Base-by-base conservation (phyloP, 2,888 invertebrate species). In the Hipparchia sbordonii region DNA sequence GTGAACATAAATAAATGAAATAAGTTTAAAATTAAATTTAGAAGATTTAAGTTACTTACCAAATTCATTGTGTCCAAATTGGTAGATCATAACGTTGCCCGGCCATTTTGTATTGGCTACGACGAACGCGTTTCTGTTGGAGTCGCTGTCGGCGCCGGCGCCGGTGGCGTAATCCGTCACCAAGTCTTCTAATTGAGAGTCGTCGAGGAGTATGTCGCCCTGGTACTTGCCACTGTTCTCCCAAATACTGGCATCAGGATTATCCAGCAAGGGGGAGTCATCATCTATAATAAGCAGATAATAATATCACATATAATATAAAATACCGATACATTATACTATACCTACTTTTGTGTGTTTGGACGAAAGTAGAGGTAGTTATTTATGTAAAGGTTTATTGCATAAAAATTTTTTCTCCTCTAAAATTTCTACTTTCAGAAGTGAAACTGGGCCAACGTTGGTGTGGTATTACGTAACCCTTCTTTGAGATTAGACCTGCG, bases 131-230 rank as follows among this genome's bases (percentile, higher is more conserved):
- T 45, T 52, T 12, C 65, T 23, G 12, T 33, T 51, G 52, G 10
- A 33, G 5, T 6, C 59, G 9, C 4, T 7, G 2, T 33, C 12
- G 33, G 10, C 33, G 23, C 23, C 23, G 0, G 8, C 12, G 7
- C 5, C 33, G 73, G 80, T 74, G 0, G 91, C 86, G 76, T 82
- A 92, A 71, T 89, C 84, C 70, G 80, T 72, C 65, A 93, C 56
- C 87, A 93, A 86, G 33, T 75, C 75, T 23, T 90, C 88, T 46
- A 90, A 88, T 72, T 88, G 85, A 75, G 82, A 84, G 71, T 92
- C 91, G 57, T 91, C 92, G 48, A 93, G 82, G 13, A 92, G 80
- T n/a, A 93, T 90, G 79, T 93, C 93, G 0, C 93, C 93, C 72
- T 93, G 84, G 81, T 80, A 93, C 76, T 86, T 87, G 73, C 92